Evolutionary conservation across 2,888 invertebrate genomes (phyloP).

Genomic region (Calameuta pallipes): DNA sequence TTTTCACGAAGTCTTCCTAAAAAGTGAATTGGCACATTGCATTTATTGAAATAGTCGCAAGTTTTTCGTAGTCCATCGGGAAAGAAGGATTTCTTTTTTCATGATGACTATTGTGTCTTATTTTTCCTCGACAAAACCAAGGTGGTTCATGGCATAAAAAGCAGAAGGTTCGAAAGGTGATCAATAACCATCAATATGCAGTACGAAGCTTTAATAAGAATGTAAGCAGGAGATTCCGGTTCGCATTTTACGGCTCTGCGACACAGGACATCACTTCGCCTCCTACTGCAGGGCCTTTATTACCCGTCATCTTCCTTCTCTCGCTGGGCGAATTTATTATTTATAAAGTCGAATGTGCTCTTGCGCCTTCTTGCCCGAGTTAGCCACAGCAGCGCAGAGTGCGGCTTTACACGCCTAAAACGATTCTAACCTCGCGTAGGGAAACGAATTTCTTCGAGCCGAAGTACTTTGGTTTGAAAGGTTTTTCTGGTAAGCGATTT

Average conservation of each 20-base stretch:
- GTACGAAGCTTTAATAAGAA: slow-evolving; percentile 59
- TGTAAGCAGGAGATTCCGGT: slow-evolving; percentile 20
- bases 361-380: slow-evolving; percentile 41
- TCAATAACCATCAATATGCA: slow-evolving; percentile 61
- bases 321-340: slow-evolving; percentile 57
- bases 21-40: neutral
- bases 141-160: neutral
- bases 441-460: neutral
- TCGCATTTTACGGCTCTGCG: slow-evolving; percentile 56
- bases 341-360: slow-evolving; percentile 56
- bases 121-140: neutral
- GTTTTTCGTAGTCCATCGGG: neutral
- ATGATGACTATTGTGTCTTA: neutral
- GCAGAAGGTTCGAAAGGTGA: slow-evolving; percentile 33
- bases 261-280: slow-evolving; percentile 63
- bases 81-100: neutral
- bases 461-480: neutral
- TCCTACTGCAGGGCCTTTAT: slow-evolving; percentile 58
- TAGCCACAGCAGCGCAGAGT: slow-evolving; percentile 28
- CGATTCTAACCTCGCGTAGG: neutral
- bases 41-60: neutral
- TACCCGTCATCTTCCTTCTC: slow-evolving; percentile 42
- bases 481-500: neutral
- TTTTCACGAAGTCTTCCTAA: neutral
- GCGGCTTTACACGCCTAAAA: slow-evolving; percentile 33